Percentiles rank a stretch among this genome's conserved stretches.
Evolutionary conservation across 2,113 vertebrate genomes (phyloP).

Genomic region (Nycticebus coucang): DNA sequence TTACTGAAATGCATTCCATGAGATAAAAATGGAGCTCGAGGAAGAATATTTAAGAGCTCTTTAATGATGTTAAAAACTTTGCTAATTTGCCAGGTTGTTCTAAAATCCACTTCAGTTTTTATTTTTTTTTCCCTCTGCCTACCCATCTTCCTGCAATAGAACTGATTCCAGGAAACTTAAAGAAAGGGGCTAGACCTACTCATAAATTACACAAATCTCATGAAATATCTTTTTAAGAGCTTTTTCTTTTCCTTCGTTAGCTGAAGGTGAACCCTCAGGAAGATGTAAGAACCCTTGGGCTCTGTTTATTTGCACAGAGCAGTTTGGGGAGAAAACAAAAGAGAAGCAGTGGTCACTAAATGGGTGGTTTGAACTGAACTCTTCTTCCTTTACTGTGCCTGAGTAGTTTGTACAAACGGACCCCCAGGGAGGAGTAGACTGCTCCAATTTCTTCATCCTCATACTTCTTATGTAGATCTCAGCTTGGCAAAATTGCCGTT

Average conservation of each 20-base stretch:
- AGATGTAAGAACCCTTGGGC: neutral
- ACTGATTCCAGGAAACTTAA: slow-evolving; percentile 42
- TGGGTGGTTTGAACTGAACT: slow-evolving; percentile 2
- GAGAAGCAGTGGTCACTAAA: neutral
- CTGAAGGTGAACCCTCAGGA: slow-evolving; percentile 38
- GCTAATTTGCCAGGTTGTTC: slow-evolving; percentile 70
- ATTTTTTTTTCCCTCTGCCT: neutral
- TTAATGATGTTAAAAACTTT: slow-evolving; percentile 77
- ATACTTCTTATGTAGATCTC: neutral
- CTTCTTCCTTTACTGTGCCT: neutral
- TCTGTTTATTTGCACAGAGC: slow-evolving; percentile 24
- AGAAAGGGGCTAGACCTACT: neutral
- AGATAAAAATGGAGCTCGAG: slow-evolving; percentile 72
- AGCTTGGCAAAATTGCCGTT: neutral
- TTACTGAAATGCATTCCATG: slow-evolving; percentile 75
- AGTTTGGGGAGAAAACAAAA: slow-evolving; percentile 3
- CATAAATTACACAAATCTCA: slow-evolving; percentile 25
- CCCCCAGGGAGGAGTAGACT: neutral
- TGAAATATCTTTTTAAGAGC: slow-evolving; percentile 7
- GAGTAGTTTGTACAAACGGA: neutral
- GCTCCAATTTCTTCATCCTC: neutral
- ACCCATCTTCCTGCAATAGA: slow-evolving; percentile 52
- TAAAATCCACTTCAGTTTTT: slow-evolving; percentile 69
- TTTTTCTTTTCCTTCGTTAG: slow-evolving; percentile 28
- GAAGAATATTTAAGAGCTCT: slow-evolving; percentile 68